A percentile compares a stretch with the other conserved stretches of the same genome.
Evolutionary conservation across 2,888 invertebrate species (phyloP).

Genomic region (Caenorhabditis macrosperma): DNA sequence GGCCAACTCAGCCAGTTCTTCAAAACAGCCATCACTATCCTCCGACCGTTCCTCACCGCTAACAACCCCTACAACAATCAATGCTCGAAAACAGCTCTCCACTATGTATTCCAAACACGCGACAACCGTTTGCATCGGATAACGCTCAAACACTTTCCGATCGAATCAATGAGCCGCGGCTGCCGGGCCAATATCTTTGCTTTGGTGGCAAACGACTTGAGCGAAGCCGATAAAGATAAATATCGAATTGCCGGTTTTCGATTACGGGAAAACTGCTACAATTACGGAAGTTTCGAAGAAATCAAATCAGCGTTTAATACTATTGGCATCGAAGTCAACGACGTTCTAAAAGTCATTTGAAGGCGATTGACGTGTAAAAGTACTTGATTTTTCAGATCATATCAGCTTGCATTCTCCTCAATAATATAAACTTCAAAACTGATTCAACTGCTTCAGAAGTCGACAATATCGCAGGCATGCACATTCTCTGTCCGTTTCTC

Average conservation of each 20-base stretch:
- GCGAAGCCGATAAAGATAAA: slow-evolving; percentile 59
- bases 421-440: slow-evolving; percentile 61
- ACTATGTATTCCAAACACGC: slow-evolving; percentile 60
- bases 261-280: slow-evolving; percentile 58
- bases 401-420: slow-evolving; percentile 61
- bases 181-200: slow-evolving; percentile 67
- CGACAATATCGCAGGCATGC: slow-evolving; percentile 53
- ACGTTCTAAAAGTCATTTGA: slow-evolving; percentile 42
- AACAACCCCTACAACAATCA: slow-evolving; percentile 61
- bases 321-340: slow-evolving; percentile 54
- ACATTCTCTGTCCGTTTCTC: neutral
- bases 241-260: slow-evolving; percentile 63
- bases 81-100: slow-evolving; percentile 55
- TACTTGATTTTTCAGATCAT: slow-evolving; percentile 65
- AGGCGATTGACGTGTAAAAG: neutral
- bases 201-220: slow-evolving; percentile 63
- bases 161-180: slow-evolving; percentile 63
- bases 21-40: slow-evolving; percentile 47
- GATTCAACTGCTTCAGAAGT: slow-evolving; percentile 52
- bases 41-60: slow-evolving; percentile 61
- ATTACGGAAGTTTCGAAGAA: slow-evolving; percentile 61
- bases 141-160: slow-evolving; percentile 54
- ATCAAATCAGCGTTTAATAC: slow-evolving; percentile 44
- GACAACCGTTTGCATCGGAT: slow-evolving; percentile 53
- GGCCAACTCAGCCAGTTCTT: slow-evolving; percentile 55